Evolutionary conservation across 2,113 vertebrate species (phyloP).

Genomic region (Sceloporus undulatus): DNA sequence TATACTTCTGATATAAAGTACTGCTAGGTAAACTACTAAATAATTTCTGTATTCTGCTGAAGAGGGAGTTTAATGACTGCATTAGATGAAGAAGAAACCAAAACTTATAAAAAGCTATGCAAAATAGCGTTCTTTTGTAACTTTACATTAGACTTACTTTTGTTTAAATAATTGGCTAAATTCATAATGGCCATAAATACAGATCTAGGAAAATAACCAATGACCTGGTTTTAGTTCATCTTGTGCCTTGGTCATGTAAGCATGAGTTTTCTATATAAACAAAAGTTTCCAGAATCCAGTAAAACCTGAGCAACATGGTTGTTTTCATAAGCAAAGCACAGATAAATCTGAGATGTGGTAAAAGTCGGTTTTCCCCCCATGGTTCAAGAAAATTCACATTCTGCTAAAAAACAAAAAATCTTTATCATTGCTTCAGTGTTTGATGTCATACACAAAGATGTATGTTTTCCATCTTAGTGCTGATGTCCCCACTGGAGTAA

Average conservation of each 20-base stretch:
- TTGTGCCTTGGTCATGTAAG: background rate
- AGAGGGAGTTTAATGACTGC: background rate
- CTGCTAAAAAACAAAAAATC: no score
- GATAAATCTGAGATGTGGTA: background rate
- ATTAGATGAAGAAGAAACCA: background rate
- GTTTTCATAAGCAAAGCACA: background rate
- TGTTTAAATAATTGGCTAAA: background rate
- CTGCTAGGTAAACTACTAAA: background rate
- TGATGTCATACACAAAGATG: background rate
- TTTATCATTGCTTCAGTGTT: background rate
- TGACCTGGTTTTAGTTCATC: background rate
- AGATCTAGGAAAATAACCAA: no score
- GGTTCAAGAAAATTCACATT: background rate
- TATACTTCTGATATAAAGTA: background rate
- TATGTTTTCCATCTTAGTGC: background rate
- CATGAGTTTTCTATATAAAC: no score
- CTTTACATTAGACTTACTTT: background rate
- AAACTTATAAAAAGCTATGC: background rate
- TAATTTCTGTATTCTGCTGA: slow-evolving; percentile 13
- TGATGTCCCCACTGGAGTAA: background rate
- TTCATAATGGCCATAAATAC: no score
- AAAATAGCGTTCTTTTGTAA: slow-evolving; percentile 9
- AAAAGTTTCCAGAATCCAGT: background rate
- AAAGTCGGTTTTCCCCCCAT: no score
- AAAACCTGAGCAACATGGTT: background rate